A percentile compares a stretch with the other conserved stretches of the same genome.
phyloP scores from a whole-genome alignment of 2,797 vertebrate species.

The Mastacembelus armatus region DNA sequence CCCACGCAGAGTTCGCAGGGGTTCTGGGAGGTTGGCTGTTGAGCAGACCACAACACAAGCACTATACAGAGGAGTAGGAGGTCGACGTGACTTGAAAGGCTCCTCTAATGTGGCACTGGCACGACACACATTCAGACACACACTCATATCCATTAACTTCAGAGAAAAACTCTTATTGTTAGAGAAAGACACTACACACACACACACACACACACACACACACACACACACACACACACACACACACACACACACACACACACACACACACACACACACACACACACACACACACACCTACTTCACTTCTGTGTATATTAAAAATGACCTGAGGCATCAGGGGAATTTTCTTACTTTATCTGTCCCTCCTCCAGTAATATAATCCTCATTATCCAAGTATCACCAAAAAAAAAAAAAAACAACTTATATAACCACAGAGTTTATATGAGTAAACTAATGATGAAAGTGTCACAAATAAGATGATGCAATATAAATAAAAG shows the following conservation, averaged over 20 bases:
- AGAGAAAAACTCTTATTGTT: slow-evolving; percentile 41
- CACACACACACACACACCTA: slow-evolving; percentile 42
- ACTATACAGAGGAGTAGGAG: slow-evolving; percentile 82
- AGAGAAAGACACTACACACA: slow-evolving; percentile 33
- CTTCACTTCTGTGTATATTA: slow-evolving; percentile 51
- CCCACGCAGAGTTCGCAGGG: slow-evolving; percentile 63
- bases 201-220: slow-evolving; percentile 40
- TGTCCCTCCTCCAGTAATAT: slow-evolving; percentile 46
- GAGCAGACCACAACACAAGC: slow-evolving; percentile 86
- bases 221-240: slow-evolving; percentile 40
- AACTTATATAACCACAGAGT: slow-evolving; percentile 26
- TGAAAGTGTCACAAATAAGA: slow-evolving; percentile 64
- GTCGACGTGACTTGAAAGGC: slow-evolving; percentile 84
- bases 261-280: slow-evolving; percentile 40
- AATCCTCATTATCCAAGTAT: slow-evolving; percentile 47
- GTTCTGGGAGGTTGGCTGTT: slow-evolving; percentile 76
- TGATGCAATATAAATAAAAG: slow-evolving; percentile 61
- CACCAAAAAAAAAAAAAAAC: slow-evolving; percentile 13
- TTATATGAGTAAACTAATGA: slow-evolving; percentile 33
- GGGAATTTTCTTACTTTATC: slow-evolving; percentile 59
- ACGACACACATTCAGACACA: slow-evolving; percentile 52
- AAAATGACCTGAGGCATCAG: slow-evolving; percentile 54
- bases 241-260: slow-evolving; percentile 40
- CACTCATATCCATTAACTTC: slow-evolving; percentile 31
- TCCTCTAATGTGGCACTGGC: slow-evolving; percentile 85